Evolutionary conservation across 1,140 invertebrate genomes (phyloP).

Genomic region (Tyrophagus putrescentiae): DNA sequence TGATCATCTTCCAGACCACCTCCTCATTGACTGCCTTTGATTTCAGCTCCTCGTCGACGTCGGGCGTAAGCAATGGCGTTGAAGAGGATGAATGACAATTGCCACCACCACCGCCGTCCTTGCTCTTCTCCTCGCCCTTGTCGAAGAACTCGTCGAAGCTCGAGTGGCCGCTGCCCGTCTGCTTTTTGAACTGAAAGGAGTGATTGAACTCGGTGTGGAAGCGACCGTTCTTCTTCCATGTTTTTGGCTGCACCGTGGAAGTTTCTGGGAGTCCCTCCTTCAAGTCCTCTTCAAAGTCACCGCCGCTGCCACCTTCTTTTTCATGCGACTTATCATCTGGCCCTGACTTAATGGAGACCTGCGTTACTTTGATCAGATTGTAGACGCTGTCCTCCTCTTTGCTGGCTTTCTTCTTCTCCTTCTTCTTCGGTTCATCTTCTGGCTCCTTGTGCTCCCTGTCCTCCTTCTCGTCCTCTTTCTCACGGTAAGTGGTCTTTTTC

Average conservation of each 20-base stretch:
- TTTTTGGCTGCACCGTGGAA: too few species aligned
- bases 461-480: too few species aligned
- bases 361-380: not conserved
- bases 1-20: not conserved
- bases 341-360: too few species aligned
- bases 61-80: not conserved
- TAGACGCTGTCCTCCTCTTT: not conserved
- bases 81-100: not conserved
- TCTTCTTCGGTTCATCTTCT: too few species aligned
- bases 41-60: not conserved
- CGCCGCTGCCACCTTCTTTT: not conserved
- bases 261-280: too few species aligned
- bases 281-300: not conserved
- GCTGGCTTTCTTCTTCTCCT: not conserved
- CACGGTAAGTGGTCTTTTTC: too few species aligned
- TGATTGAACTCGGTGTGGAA: constrained; percentile 7
- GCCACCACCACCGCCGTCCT: not conserved
- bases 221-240: not conserved
- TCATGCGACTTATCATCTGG: too few species aligned
- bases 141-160: not conserved
- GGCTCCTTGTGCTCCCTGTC: too few species aligned
- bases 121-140: too few species aligned
- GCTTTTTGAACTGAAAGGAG: constrained; percentile 2
- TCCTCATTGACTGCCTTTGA: not conserved
- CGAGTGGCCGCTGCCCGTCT: not conserved